Percentiles rank a stretch among this genome's conserved stretches.
phyloP scores from a whole-genome alignment of 2,113 vertebrate species.

The Neogobius melanostomus region DNA sequence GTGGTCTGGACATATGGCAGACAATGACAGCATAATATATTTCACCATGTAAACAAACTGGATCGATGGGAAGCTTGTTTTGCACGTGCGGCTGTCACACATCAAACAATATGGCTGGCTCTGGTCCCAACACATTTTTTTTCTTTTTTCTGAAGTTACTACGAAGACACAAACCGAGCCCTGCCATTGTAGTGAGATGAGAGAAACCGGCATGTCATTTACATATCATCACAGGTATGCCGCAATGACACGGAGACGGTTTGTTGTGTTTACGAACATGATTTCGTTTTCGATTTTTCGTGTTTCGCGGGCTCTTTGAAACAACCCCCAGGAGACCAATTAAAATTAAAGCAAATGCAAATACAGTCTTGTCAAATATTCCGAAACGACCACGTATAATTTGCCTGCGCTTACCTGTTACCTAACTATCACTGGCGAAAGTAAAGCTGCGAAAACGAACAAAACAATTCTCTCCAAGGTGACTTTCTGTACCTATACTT shows the following conservation, averaged over 20 bases:
- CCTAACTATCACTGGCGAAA: neutral
- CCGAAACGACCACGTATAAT: neutral
- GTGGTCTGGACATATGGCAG: too few relatives aligned
- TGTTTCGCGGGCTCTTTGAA: conserved; percentile 12
- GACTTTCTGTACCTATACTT: conserved; percentile 11
- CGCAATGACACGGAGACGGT: conserved; percentile 26
- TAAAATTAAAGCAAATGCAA: neutral
- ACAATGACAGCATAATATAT: too few relatives aligned
- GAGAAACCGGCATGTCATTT: neutral
- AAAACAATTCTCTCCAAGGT: neutral
- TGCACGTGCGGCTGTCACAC: neutral
- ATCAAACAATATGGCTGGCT: neutral
- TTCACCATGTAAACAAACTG: neutral
- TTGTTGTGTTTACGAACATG: conserved; percentile 16
- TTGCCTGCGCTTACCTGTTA: neutral
- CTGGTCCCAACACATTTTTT: neutral
- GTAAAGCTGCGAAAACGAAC: neutral
- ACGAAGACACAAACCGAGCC: neutral
- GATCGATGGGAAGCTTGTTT: neutral
- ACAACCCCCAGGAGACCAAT: conserved; percentile 29
- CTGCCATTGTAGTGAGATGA: neutral
- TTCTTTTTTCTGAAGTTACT: neutral
- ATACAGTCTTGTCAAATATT: neutral
- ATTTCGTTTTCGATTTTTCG: too few relatives aligned
- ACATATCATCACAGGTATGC: conserved; percentile 8